These are phyloP conservation scores for Nemoura dubitans DNA, from an alignment of 2,888 invertebrate genomes.

Conservation along the genomic window DNA sequence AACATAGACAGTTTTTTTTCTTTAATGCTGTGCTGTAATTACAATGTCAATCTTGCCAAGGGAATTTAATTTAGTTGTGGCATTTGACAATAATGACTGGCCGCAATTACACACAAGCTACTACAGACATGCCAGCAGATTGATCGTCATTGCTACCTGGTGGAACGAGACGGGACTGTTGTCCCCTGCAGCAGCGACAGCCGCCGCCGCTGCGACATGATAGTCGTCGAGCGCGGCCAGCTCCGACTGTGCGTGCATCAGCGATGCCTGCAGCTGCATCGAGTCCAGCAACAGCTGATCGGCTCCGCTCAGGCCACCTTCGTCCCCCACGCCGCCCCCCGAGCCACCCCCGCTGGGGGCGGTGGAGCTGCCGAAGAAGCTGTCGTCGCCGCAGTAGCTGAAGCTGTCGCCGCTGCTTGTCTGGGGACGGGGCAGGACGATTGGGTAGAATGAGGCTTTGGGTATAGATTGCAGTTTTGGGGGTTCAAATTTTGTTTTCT, in stretches of 20 bases:
- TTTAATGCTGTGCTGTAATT: too few species aligned
- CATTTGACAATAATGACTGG: too few species aligned
- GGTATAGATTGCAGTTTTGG: too few species aligned
- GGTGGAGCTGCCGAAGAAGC: neutral
- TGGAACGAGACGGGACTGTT: neutral
- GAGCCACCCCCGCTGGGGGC: neutral
- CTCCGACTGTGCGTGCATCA: conserved; percentile 64
- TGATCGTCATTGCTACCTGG: neutral
- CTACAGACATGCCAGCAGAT: too few species aligned
- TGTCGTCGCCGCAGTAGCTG: neutral
- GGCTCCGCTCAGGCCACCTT: conserved; percentile 66
- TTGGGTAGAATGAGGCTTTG: too few species aligned
- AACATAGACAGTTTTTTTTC: too few species aligned
- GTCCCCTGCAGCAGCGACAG: conserved; percentile 40
- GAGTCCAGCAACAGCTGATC: conserved; percentile 66
- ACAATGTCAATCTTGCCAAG: too few species aligned
- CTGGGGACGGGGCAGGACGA: too few species aligned
- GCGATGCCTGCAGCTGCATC: conserved; percentile 60
- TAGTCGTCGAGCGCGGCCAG: conserved; percentile 62
- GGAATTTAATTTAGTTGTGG: too few species aligned
- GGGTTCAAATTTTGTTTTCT: too few species aligned
- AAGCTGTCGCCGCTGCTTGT: neutral
- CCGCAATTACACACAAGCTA: too few species aligned
- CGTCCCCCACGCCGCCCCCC: conserved; percentile 60
- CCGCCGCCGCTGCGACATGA: conserved; percentile 56